Conservation (phyloP, 2,113 vertebrate species). For the Australoheros scitulus region DNA sequence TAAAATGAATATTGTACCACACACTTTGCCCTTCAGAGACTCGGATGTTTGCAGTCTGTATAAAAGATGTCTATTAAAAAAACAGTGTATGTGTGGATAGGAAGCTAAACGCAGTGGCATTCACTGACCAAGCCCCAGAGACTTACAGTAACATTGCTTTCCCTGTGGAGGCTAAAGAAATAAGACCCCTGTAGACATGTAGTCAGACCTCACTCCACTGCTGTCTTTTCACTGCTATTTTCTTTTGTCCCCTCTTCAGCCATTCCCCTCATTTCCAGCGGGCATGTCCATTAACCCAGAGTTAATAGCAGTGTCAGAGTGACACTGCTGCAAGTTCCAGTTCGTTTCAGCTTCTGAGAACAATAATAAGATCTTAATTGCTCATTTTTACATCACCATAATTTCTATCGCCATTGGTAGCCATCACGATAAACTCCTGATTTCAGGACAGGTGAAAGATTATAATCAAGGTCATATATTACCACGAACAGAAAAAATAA, state of each 20-base stretch:
- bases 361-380: conserved; percentile 15
- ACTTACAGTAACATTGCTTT: conserved; percentile 7
- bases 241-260: neutral
- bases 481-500: neutral
- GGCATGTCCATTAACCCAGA: conserved; percentile 36
- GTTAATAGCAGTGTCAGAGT: conserved; percentile 7
- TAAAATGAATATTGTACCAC: neutral
- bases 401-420: neutral
- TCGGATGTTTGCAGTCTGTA: neutral
- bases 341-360: conserved; percentile 16
- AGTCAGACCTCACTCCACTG: conserved; percentile 37
- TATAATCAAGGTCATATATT: neutral
- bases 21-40: neutral
- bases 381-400: neutral
- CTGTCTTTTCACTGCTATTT: conserved; percentile 38
- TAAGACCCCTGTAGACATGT: conserved; percentile 32
- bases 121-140: neutral
- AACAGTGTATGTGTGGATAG: neutral
- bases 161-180: conserved; percentile 8
- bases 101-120: conserved; percentile 30
- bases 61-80: neutral
- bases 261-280: conserved; percentile 7
- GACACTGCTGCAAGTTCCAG: neutral
- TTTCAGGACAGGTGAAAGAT: neutral
- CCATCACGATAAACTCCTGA: neutral